Evolutionary conservation across 92 coral and sea anemone species (phyloP), one percentile per base, ranked within the genome.

Genomic region (Heteractis magnifica): DNA sequence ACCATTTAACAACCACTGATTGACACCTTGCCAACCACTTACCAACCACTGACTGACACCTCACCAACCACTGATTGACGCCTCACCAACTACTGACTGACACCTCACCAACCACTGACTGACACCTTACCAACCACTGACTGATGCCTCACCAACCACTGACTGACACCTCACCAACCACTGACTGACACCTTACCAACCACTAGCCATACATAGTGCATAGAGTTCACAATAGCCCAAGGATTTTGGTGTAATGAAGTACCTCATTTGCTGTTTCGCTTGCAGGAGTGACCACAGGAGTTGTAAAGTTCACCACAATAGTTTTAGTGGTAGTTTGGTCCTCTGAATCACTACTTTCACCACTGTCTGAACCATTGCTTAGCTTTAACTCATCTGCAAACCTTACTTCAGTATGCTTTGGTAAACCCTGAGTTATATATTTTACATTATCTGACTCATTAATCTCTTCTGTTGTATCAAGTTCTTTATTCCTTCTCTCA

Each of bases 401-500:
- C 26, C 21, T 68, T 5, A 81, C 84, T 51, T 49, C 84, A 81
- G 84, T 59, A 12, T 18, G 70, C 41, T 76, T 76, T 73, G 12
- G 78, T 65, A 26, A 65, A 44, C 52, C 7, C 65, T 59, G 77
- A 14, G 26, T 15, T 10, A 2, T 75, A 14, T 21, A 6, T 19
- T 68, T 49, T 68, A 60, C 52, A 65, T 76, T 14, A 49, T 72
- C 65, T 41, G 20, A 15, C n/a, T 52, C 59, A 13, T 75, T 76
- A 13, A 14, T 20, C 14, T 68, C 44, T 77, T 84, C 87, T 15
- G 16, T 21, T 49, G 65, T 4, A 58, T 89, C 86, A 12, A 96
- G 88, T 89, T 96, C 97, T 34, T 89, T 89, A 76, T 91, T 94
- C 55, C 52, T 80, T 79, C 58, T 58, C 78, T 96, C 99, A 56